Conservation (phyloP, 2,888 invertebrate genomes). For the Megalurothrips usitatus region DNA sequence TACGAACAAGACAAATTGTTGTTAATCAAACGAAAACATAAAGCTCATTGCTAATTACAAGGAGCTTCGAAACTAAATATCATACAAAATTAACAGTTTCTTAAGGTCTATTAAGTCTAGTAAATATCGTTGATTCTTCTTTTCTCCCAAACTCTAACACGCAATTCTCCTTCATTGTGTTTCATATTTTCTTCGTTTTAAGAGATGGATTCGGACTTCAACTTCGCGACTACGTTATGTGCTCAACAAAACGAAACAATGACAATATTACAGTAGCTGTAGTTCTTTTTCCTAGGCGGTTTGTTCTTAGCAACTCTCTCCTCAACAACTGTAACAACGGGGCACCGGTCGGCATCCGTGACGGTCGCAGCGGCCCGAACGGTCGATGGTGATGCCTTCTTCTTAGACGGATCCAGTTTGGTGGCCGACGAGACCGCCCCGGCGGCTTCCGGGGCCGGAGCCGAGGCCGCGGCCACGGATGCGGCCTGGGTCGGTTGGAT, state of each 20-base stretch:
- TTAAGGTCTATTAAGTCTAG: conserved; percentile 19
- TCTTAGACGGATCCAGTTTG: too few species aligned
- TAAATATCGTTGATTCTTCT: conserved; percentile 17
- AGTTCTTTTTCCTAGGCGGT: conserved; percentile 15
- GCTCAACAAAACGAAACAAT: background rate
- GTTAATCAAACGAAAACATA: background rate
- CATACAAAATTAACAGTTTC: conserved; percentile 27
- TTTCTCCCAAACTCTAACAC: background rate
- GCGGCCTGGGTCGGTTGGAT: conserved; percentile 39
- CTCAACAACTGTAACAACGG: background rate
- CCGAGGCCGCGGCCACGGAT: conserved; percentile 37
- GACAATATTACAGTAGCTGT: conserved; percentile 5
- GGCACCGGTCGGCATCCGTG: background rate
- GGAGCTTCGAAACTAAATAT: conserved; percentile 6
- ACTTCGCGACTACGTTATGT: background rate
- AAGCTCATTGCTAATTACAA: conserved; percentile 14
- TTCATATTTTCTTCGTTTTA: background rate
- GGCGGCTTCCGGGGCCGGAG: conserved; percentile 32
- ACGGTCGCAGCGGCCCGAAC: background rate
- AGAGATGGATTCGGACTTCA: background rate
- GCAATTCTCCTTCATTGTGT: background rate
- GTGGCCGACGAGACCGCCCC: conserved; percentile 27
- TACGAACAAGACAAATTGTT: conserved; percentile 5
- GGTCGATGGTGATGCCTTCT: too few species aligned
- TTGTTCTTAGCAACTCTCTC: background rate